Evolutionary conservation across 2,888 invertebrate species (phyloP).

Genomic region (Himalopsyche kuldschensis): DNA sequence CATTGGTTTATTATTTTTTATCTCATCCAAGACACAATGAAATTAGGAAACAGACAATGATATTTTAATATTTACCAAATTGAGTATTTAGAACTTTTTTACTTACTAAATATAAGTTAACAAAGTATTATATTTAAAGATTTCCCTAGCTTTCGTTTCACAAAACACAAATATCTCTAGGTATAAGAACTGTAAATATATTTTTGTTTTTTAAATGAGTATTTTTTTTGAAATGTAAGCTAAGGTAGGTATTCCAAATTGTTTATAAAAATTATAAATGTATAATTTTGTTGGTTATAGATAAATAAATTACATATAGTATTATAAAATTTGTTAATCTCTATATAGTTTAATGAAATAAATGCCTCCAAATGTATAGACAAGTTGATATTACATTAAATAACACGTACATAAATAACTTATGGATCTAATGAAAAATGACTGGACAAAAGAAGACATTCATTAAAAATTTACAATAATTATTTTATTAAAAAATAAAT

Average conservation of each 20-base stretch:
- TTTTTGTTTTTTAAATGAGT: background rate
- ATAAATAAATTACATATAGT: background rate
- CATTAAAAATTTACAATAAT: constrained; percentile 1
- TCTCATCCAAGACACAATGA: no score
- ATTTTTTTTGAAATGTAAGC: background rate
- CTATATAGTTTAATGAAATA: background rate
- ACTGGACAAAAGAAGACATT: constrained; percentile 8
- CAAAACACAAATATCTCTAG: background rate
- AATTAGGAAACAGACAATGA: no score
- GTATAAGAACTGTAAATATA: background rate
- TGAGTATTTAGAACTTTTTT: no score
- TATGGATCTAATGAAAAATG: background rate
- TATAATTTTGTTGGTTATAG: background rate
- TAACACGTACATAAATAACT: constrained; percentile 2
- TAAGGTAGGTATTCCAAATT: background rate
- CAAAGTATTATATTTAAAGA: no score
- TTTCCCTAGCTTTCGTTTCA: no score
- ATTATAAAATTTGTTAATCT: background rate
- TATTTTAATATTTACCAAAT: no score
- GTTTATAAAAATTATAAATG: background rate
- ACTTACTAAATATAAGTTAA: no score
- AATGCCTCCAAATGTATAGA: constrained; percentile 3
- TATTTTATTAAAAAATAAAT: constrained; percentile 29
- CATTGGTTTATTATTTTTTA: no score
- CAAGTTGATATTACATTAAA: background rate